A percentile compares a stretch with the other conserved stretches of the same genome.
Evolutionary conservation across 2,797 vertebrate species (phyloP).

Genomic region (Lacerta agilis): DNA sequence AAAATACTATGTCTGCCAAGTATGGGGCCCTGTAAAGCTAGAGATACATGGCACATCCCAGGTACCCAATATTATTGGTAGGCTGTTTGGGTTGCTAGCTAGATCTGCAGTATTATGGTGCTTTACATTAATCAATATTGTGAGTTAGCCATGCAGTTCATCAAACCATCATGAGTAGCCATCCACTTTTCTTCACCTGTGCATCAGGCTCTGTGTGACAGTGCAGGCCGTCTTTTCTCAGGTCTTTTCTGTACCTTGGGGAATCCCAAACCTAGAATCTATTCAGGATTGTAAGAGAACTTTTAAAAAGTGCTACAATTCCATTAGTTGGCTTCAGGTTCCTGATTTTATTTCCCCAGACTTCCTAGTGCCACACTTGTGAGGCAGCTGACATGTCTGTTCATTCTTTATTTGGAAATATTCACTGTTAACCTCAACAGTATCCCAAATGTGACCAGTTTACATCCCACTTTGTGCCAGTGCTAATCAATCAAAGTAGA

Average conservation of each 20-base stretch:
- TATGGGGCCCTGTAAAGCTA: neutral
- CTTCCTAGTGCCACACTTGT: neutral
- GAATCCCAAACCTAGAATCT: neutral
- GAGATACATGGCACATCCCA: neutral
- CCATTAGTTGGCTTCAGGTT: neutral
- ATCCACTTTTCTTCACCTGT: neutral
- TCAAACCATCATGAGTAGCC: neutral
- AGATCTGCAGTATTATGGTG: neutral
- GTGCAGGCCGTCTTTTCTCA: neutral
- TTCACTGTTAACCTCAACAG: neutral
- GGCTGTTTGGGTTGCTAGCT: neutral
- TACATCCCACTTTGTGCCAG: neutral
- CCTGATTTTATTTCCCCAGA: neutral
- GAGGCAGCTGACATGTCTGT: neutral
- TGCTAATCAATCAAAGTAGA: neutral
- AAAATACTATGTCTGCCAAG: neutral
- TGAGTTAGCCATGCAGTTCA: neutral
- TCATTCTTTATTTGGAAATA: neutral
- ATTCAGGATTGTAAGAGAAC: neutral
- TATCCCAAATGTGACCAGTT: neutral
- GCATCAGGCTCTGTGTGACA: neutral
- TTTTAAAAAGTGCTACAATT: neutral
- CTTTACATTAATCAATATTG: neutral
- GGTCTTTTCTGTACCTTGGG: neutral
- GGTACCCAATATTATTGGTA: neutral